Conservation (phyloP, 1,140 invertebrate species). For the Caenorhabditis elegans region WBcel235 BX284602.5:5849001-5849500, state of each 20-base stretch:
- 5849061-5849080: too few species aligned
- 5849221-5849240: slow-evolving; percentile 28
- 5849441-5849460: background rate
- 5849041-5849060: too few species aligned
- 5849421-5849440: background rate
- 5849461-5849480: slow-evolving; percentile 25
- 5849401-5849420: too few species aligned
- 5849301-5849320: background rate
- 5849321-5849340: slow-evolving; percentile 10
- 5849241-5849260: slow-evolving; percentile 22
- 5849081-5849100: too few species aligned
- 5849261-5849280: background rate
- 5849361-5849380: slow-evolving; percentile 17
- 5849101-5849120: too few species aligned
- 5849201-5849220: background rate
- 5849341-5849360: slow-evolving; percentile 5
- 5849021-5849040: too few species aligned
- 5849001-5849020: too few species aligned
- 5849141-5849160: slow-evolving; percentile 6
- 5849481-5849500: slow-evolving; percentile 11
- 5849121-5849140: slow-evolving; percentile 3
- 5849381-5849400: background rate
- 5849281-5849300: slow-evolving; percentile 1
- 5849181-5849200: slow-evolving; percentile 6
- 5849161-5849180: slow-evolving; percentile 9